These are phyloP conservation scores for Carapus acus DNA, from an alignment of 2,797 vertebrate genomes.

Conservation along the genomic window DNA sequence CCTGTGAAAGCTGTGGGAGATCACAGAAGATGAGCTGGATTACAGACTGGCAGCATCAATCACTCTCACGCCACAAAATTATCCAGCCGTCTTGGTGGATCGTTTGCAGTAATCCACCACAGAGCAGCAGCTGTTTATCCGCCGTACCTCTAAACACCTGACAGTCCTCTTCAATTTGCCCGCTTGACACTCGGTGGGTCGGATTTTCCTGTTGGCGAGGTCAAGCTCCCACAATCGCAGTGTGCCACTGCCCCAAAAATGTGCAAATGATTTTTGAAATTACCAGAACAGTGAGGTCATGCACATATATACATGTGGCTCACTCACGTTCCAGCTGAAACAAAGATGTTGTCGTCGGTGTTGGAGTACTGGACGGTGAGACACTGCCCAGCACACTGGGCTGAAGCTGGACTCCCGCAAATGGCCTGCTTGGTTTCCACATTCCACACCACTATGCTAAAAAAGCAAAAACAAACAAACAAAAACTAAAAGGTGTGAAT, in stretches of 20 bases:
- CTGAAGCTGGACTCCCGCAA: slow-evolving; percentile 77
- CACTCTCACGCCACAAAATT: too few relatives aligned
- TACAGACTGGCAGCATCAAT: too few relatives aligned
- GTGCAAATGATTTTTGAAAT: too few relatives aligned
- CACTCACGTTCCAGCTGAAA: slow-evolving; percentile 84
- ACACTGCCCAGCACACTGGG: slow-evolving; percentile 68
- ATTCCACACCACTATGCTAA: slow-evolving; percentile 85
- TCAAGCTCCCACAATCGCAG: slow-evolving; percentile 86
- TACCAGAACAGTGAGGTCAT: too few relatives aligned
- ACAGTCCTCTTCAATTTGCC: slow-evolving; percentile 78
- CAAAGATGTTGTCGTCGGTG: slow-evolving; percentile 75
- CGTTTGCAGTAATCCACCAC: too few relatives aligned
- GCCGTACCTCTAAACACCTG: slow-evolving; percentile 74
- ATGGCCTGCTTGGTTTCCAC: slow-evolving; percentile 76
- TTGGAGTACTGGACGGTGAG: slow-evolving; percentile 71
- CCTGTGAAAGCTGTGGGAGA: slow-evolving; percentile 69
- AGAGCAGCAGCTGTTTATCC: too few relatives aligned
- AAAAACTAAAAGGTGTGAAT: too few relatives aligned
- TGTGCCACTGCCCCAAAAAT: slow-evolving; percentile 59
- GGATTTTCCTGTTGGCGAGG: slow-evolving; percentile 77
- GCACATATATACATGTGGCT: too few relatives aligned
- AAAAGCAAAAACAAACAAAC: slow-evolving; percentile 16
- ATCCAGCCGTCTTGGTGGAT: too few relatives aligned
- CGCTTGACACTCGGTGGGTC: slow-evolving; percentile 75
- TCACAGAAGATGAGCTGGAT: neutral